Evolutionary conservation across 2,113 vertebrate genomes (phyloP).

Genomic region (Apodemus speciosus): DNA sequence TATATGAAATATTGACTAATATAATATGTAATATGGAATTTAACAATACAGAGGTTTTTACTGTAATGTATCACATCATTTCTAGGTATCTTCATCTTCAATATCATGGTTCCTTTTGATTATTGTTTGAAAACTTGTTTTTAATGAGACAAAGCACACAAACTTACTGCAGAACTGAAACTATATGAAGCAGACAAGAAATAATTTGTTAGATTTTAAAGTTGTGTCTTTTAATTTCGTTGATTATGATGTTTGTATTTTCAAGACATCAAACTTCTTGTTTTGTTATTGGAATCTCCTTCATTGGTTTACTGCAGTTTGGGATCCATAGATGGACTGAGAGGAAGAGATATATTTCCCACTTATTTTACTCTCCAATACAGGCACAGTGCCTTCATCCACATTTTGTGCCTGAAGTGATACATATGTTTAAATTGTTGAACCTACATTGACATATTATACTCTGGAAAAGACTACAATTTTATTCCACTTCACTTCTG

Average conservation of each 20-base stretch:
- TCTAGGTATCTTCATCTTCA: not conserved
- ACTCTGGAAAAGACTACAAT: not conserved
- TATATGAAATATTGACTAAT: not conserved
- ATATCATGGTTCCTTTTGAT: not conserved
- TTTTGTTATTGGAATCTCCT: not conserved
- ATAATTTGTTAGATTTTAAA: not conserved
- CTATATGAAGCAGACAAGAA: not conserved
- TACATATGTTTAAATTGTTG: not conserved
- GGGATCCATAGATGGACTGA: not conserved
- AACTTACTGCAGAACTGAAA: not conserved
- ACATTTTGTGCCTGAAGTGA: not conserved
- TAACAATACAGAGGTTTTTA: not conserved
- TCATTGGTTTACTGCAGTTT: not conserved
- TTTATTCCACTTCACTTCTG: not conserved
- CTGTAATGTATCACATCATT: not conserved
- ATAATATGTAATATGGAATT: not conserved
- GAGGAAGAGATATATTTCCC: not conserved
- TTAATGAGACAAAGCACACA: not conserved
- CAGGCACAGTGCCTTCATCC: no score
- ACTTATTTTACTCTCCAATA: not conserved
- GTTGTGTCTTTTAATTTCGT: not conserved
- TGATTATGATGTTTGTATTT: not conserved
- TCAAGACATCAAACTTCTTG: not conserved
- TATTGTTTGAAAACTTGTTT: constrained; percentile 13
- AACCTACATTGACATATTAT: not conserved